Evolutionary conservation across 1,140 invertebrate genomes (phyloP).

Genomic region (Heliconius nattereri): DNA sequence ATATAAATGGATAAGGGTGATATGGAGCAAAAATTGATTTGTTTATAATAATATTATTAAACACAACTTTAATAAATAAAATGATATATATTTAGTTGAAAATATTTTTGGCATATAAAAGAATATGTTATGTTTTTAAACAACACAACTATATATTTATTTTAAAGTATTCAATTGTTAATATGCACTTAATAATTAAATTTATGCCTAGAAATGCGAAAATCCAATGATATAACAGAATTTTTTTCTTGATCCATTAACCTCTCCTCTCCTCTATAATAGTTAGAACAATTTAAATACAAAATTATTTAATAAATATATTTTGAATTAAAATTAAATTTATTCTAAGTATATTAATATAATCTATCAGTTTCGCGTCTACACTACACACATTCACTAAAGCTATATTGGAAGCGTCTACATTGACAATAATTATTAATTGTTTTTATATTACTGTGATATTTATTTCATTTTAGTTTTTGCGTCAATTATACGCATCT

Average conservation of each 20-base stretch:
- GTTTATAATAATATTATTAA: background rate
- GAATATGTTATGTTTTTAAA: too few species aligned
- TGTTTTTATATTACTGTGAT: constrained; percentile 22
- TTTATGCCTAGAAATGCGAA: too few species aligned
- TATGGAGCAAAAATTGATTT: background rate
- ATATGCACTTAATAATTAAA: too few species aligned
- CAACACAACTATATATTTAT: too few species aligned
- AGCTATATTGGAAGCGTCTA: constrained; percentile 67
- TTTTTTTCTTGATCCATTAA: background rate
- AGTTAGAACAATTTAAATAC: background rate
- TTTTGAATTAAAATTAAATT: background rate
- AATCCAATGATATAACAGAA: background rate
- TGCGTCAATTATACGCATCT: background rate
- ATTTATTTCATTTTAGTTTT: background rate
- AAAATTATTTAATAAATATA: background rate
- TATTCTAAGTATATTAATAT: constrained; percentile 10
- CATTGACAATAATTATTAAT: constrained; percentile 32
- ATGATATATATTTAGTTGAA: too few species aligned
- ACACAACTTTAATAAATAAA: too few species aligned
- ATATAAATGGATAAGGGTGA: background rate
- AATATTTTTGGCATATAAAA: too few species aligned
- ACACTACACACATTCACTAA: constrained; percentile 52
- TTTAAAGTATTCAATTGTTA: too few species aligned
- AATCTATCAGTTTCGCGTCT: constrained; percentile 19
- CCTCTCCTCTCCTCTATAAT: background rate